Percentiles rank a stretch among this genome's conserved stretches.
Conservation (phyloP, 2,113 vertebrate species). For the Percopsis transmontana region DNA sequence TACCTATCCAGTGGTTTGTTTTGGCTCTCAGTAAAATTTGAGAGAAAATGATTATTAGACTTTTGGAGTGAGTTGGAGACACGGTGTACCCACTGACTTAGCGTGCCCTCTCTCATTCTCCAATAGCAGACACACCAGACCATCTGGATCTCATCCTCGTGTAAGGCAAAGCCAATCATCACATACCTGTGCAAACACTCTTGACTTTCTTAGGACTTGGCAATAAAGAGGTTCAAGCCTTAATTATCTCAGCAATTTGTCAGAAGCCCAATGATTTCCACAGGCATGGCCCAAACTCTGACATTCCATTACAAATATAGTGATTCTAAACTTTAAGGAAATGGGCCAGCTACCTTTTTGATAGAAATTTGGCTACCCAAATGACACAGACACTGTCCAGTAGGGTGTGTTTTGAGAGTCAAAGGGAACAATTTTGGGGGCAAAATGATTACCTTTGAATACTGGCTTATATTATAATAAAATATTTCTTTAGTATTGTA, state of each 20-base stretch:
- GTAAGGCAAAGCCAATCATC: conserved; percentile 39
- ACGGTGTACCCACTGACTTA: conserved; percentile 26
- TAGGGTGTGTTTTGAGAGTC: conserved; percentile 16
- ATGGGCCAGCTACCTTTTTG: conserved; percentile 26
- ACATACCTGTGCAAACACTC: conserved; percentile 57
- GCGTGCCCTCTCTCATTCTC: conserved; percentile 26
- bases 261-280: conserved; percentile 56
- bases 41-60: conserved; percentile 36
- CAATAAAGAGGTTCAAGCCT: conserved; percentile 27
- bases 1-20: conserved; percentile 39
- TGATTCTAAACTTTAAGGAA: conserved; percentile 15
- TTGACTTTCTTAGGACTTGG: conserved; percentile 38
- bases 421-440: conserved; percentile 16
- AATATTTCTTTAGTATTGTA: background rate
- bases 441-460: conserved; percentile 19
- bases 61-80: conserved; percentile 26
- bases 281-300: conserved; percentile 37
- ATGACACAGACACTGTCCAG: conserved; percentile 21
- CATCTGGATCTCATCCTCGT: conserved; percentile 68
- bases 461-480: background rate
- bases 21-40: conserved; percentile 38
- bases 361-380: conserved; percentile 23
- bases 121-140: conserved; percentile 40
- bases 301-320: conserved; percentile 26
- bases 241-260: conserved; percentile 57